A percentile compares a stretch with the other conserved stretches of the same genome.
Conservation (phyloP, 2,888 invertebrate genomes). For the Herminia tarsipennalis region DNA sequence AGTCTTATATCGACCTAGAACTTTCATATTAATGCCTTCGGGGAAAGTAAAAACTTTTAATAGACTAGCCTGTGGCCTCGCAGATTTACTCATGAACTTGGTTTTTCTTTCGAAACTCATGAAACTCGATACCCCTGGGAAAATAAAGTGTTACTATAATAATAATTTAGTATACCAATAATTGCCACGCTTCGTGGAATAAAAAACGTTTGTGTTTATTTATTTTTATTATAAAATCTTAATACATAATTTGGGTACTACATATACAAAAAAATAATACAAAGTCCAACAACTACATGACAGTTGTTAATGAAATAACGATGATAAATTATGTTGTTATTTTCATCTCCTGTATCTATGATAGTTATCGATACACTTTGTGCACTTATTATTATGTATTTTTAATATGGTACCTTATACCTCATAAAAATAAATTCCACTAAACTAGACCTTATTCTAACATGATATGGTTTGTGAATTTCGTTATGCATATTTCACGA, state of each 20-base stretch:
- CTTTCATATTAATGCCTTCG: constrained; percentile 43
- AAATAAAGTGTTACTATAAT: constrained; percentile 5
- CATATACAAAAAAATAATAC: constrained; percentile 35
- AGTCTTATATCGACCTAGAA: constrained; percentile 45
- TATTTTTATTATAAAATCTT: constrained; percentile 40
- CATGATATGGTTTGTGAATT: constrained; percentile 76
- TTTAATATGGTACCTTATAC: constrained; percentile 36
- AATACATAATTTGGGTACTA: constrained; percentile 34
- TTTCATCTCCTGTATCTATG: constrained; percentile 21
- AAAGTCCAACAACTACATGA: constrained; percentile 29
- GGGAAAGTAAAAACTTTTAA: constrained; percentile 47
- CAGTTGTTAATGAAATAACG: constrained; percentile 7
- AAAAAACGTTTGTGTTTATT: constrained; percentile 13
- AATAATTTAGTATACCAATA: too few species aligned
- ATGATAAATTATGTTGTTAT: background rate
- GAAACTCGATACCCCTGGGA: constrained; percentile 17
- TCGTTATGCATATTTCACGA: constrained; percentile 35
- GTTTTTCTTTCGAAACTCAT: constrained; percentile 30
- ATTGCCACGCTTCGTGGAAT: too few species aligned
- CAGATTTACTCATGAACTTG: constrained; percentile 31
- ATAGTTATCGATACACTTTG: constrained; percentile 36
- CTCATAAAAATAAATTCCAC: constrained; percentile 51
- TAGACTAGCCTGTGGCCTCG: constrained; percentile 36
- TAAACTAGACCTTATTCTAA: constrained; percentile 59
- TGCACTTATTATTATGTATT: constrained; percentile 42